Base-by-base conservation (phyloP, 1,140 invertebrate species). In the Galendromus occidentalis region DNA sequence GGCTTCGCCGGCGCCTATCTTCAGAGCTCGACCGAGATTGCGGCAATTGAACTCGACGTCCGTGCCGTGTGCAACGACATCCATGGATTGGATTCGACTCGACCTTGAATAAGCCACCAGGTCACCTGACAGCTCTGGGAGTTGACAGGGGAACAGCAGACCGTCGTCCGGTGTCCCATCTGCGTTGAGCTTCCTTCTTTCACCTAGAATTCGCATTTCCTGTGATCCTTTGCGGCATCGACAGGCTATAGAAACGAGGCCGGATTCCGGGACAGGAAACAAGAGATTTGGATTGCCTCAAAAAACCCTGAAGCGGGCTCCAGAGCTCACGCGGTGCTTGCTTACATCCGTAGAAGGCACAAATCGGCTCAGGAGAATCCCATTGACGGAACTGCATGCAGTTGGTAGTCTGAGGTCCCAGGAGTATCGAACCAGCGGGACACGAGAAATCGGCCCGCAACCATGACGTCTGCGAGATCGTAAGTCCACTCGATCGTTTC, bases 371-470 rank as follows among this genome's bases (percentile, higher is more conserved):
- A 25, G 14, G 12, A 25, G 33, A 17, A 25, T 59, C 51, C 51
- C 51, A 59, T 33, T 59, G 51, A 33, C 51, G 51, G 51, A 59
- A 59, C 22, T 59, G 51, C 51, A 59, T 59, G 51, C 51, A 59
- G 51, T 59, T 59, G n/a, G 51, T 22, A 59, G 14, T 29, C 22
- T 59, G 17, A 14, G 51, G 51, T 0, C 51, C 51, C 1, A 59
- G 51, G 33, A 59, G 51, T 2, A 59, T 59, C 22, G 51, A 59
- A 17, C 25, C 25, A 17, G 51, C 2, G 25, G 51, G 51, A 22
- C 51, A 59, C 2, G 25, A 17, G 33, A 59, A 59, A 59, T 59
- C 51, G 17, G 22, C 51, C 2, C 51, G 14, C 14, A 59, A 33
- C 51, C 51, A 59, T 22, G 51, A 59, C 33, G 51, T 59, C 51